Base-by-base conservation (phyloP, 2,113 vertebrate species). In the Corythaeola cristata region DNA sequence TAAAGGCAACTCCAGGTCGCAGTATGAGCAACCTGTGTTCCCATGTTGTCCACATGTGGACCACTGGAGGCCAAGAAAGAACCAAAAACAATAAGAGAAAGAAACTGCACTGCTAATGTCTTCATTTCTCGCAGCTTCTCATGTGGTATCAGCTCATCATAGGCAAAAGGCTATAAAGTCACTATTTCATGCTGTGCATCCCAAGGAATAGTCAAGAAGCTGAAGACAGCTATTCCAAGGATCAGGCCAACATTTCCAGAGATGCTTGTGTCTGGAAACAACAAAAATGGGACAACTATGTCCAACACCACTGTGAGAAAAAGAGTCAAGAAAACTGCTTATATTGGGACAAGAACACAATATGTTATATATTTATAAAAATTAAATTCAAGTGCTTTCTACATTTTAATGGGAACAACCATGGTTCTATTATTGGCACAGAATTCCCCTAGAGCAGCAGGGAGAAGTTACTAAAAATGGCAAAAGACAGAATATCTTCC, bases 401-500 rank as follows among this genome's bases (percentile, higher is more conserved):
- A 49, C n/a, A 20, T 49, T 69, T 79, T 39, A 79, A 80, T 22
- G n/a, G 50, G 32, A 74, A 24, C 0, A 0, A 71, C 8, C 32
- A n/a, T 5, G 41, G 68, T 60, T 37, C 49, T 82, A 10, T 53
- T 53, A 82, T 1, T 78, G 74, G 53, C 39, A 80, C 14, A 16
- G 15, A 85, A 73, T 45, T 41, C 26, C 50, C 63, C 6, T 1
- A 39, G 7, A 88, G 78, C 50, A 95, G 66, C 28, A 69, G 66
- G 44, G 73, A 53, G 35, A 91, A 79, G 81, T 79, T 55, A 85
- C 71, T 85, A 73, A 94, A 95, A 74, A 72, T 28, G 39, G 56
- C 52, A 41, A 35, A 74, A 67, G 12, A 58, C 3, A 37, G 55
- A 83, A 69, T 69, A 91, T 11, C 50, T 16, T 68, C 17, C 5